Percentiles rank a stretch among this genome's conserved stretches.
These are phyloP conservation scores for Yoshiicerus persimilis DNA, from an alignment of 1,140 invertebrate species.

Conservation along the genomic window DNA sequence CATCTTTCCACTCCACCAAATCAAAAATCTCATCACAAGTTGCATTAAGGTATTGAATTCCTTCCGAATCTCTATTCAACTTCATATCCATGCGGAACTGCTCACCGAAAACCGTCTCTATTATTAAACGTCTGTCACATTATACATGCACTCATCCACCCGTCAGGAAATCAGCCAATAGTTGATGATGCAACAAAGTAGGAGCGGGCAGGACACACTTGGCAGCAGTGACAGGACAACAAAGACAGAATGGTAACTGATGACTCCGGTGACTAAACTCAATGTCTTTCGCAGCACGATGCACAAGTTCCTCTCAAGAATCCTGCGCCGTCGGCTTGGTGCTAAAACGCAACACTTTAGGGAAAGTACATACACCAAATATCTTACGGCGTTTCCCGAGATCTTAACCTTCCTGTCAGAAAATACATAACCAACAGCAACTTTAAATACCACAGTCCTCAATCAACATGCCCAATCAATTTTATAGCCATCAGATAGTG, in stretches of 20 bases:
- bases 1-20: conserved; percentile 43
- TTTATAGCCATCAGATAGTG: no score
- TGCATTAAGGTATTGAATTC: conserved; percentile 41
- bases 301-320: neutral
- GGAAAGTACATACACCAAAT: neutral
- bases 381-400: neutral
- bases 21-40: conserved; percentile 46
- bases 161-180: neutral
- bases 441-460: neutral
- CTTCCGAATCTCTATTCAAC: neutral
- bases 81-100: neutral
- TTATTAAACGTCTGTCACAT: neutral
- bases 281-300: neutral
- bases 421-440: neutral
- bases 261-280: neutral
- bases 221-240: neutral
- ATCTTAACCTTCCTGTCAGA: neutral
- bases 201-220: neutral
- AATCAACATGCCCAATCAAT: no score
- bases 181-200: neutral
- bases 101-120: neutral
- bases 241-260: neutral
- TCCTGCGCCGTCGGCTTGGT: neutral
- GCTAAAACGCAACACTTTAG: neutral
- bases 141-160: neutral